Evolutionary conservation across 1,140 invertebrate species (phyloP), one percentile per base, ranked within the genome.

Genomic region (Drosophila navojoa): DNA sequence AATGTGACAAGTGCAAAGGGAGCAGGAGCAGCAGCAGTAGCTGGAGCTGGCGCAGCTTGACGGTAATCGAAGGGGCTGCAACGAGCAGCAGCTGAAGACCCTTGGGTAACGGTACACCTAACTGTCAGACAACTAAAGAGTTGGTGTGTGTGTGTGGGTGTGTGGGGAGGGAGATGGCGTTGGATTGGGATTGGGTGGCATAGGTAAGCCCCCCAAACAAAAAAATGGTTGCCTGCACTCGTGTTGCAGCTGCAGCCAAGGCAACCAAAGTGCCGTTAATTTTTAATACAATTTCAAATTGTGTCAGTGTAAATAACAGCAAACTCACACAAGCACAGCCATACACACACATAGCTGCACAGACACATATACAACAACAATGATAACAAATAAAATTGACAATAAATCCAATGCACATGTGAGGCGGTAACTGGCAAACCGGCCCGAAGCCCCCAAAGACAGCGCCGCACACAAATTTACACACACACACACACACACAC

Each of bases 341-440:
- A 62, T 19, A 40, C n/a, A 29, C 40, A 67, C 9, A 19, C 42
- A 16, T 3, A 40, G 10, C n/a, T 19, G 67, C 9, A 45, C 42
- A 16, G 1, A 45, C 42, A 45, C 42, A 15, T 15, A 22, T 22
- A 22, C 42, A 87, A 74, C 84, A 89, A 90, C 85, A 89, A 89
- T 89, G 80, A 89, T 84, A 89, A 90, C 84, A 89, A 89, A 89
- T 89, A 89, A 89, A 89, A 89, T 89, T 89, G 84, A 89, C 84
- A 89, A 89, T 89, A 89, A 89, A 89, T 89, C 85, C 84, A 89
- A 90, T 90, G 80, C 84, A 80, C 77, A 82, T 72, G 75, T 72
- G 75, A 52, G 69, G 53, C 64, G 63, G 71, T 62, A 66, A 61
- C 55, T 47, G 72, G 67, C 72, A 67, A 38, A 71, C 67, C 54